A percentile compares a stretch with the other conserved stretches of the same genome.
Evolutionary conservation across 1,140 invertebrate genomes (phyloP).

Genomic region (Drosophila sproati): DNA sequence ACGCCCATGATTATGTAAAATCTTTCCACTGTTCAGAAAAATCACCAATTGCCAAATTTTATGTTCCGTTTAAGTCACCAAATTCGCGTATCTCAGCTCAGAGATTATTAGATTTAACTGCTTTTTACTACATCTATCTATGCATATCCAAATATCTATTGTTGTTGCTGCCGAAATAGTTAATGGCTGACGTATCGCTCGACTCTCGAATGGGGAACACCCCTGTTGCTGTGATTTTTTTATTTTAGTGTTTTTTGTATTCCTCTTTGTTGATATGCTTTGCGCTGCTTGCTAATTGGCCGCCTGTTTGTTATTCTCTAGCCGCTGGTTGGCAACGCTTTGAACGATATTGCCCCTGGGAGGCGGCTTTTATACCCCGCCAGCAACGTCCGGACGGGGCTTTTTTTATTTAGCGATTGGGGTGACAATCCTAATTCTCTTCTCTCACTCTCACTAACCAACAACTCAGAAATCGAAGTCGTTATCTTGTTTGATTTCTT

Average conservation of each 20-base stretch:
- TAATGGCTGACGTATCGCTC: conserved; percentile 34
- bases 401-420: conserved; percentile 46
- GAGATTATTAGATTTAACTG: conserved; percentile 2
- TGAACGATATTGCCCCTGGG: conserved; percentile 48
- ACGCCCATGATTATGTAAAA: conserved; percentile 63
- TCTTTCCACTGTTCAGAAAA: conserved; percentile 66
- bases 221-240: conserved; percentile 39
- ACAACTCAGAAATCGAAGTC: background rate
- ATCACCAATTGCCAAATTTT: conserved; percentile 44
- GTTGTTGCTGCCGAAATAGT: conserved; percentile 26
- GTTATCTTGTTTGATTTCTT: conserved; percentile 16
- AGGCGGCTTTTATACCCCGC: conserved; percentile 62
- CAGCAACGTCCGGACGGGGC: conserved; percentile 43
- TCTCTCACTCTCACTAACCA: background rate
- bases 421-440: conserved; percentile 15
- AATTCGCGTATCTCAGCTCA: conserved; percentile 28
- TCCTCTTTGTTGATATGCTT: background rate
- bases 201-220: conserved; percentile 40
- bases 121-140: conserved; percentile 30
- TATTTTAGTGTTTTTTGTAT: background rate
- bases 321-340: conserved; percentile 46
- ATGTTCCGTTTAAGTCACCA: conserved; percentile 33
- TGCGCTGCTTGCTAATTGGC: conserved; percentile 5
- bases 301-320: conserved; percentile 27
- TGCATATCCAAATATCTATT: conserved; percentile 56